Base-by-base conservation (phyloP, 2,797 vertebrate species). In the Tokudaia muenninki region DNA sequence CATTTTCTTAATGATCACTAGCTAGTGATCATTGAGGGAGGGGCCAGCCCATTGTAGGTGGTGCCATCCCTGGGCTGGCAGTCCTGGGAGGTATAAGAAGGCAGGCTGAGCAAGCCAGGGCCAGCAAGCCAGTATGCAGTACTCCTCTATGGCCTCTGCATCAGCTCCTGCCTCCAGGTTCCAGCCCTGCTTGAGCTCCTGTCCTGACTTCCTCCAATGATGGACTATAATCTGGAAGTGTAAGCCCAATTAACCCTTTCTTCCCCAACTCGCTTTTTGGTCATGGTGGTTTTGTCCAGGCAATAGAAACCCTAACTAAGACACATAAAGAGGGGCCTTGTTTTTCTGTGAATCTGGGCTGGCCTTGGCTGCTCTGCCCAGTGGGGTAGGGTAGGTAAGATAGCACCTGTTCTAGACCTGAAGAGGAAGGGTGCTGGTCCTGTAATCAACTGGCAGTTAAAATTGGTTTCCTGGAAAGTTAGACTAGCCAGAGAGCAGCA, bases 381-480 rank as follows among this genome's bases (percentile, higher is more conserved):
- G 17, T 6, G 17, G 12, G 1, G 17, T 13, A 9, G 1, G 0
- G n/a, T 8, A 3, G 29, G 2, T 0, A 29, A 24, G 72, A 37
- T 6, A 10, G 9, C 34, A 29, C 26, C 12, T 6, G 22, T 37
- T 29, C 44, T 31, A 55, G 3, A 31, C 21, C 14, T 7, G 0
- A 2, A 41, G 41, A 41, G 41, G 41, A 41, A 41, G 41, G 41
- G 41, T 41, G 41, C 41, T 41, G 41, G 41, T 41, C 21, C 13
- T 61, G 1, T 31, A n/a, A 31, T 1, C 9, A 0, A 17, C 72
- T 29, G n/a, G 17, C 2, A 1, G 13, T 34, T n/a, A 22, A 9
- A 26, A 21, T 50, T 26, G 12, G 12, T 10, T 19, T 50, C 24
- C 12, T 47, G 21, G 80, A 47, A 37, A 47, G 1, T 67, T 19